Base-by-base conservation (phyloP, 2,888 invertebrate genomes). In the Caradrina clavipalpis region DNA sequence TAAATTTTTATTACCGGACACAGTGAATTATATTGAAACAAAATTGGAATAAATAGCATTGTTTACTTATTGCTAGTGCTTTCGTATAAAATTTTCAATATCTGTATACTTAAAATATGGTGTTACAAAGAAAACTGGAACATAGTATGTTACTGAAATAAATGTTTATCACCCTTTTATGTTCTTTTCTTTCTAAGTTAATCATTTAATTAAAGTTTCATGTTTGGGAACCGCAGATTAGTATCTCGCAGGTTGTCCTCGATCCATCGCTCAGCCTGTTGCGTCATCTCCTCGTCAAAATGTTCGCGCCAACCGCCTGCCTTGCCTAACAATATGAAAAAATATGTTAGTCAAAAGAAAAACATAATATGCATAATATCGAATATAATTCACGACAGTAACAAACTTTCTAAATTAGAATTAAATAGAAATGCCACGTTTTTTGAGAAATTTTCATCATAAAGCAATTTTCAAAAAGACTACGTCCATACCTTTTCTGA, bases 221-320 rank as follows among this genome's bases (percentile, higher is more conserved):
- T 75, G 65, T 90, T 86, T 4, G 97, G 97, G 89, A 97, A 97
- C 58, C 92, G 90, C 53, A 97, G 90, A 86, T 97, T 97, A 0
- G 97, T 97, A 35, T 96, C 94, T 66, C 94, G 90, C 59, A 97
- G 92, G 92, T 98, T 97, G 63, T 97, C 94, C 6, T 94, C 92
- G 55, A 98, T 97, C 98, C 98, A 98, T 65, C 95, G 89, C 73
- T 98, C 97, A 4, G 98, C 97, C 82, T 97, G 95, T 57, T 92
- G 89, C 58, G 96, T 96, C 88, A 98, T 96, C 80, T 97, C 97
- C 7, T 96, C 96, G 57, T 97, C 97, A 86, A 98, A 98, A 86
- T 97, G 97, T 60, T 97, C 97, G 60, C 96, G 96, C 98, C 98
- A 98, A 8, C 97, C 97, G 2, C 98, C 97, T 1, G 93, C 96